Base-by-base conservation (phyloP, 2,113 vertebrate genomes). In the Ariopsis seemanni region DNA sequence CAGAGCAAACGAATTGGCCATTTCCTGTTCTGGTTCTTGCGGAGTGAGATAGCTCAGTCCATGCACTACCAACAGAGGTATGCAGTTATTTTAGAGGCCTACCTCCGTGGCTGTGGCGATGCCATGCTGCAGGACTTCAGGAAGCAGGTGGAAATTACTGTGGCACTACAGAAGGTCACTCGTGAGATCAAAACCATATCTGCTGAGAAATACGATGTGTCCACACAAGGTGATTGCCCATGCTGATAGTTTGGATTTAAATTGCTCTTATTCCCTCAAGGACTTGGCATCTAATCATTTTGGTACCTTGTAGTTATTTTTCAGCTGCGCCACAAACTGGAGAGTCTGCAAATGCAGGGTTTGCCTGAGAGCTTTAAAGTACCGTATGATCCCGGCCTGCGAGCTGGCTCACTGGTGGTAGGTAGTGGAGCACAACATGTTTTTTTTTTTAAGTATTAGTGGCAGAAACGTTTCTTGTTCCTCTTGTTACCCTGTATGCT, bases 21-120 rank as follows among this genome's bases (percentile, higher is more conserved):
- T 91, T 99, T 99, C 90, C 95, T 99, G 89, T 99, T 99, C 94
- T 99, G 99, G 99, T 99, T 99, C 93, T 92, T 99, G 91, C 96
- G 98, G 91, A 99, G 99, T 1, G 98, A 99, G 94, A 99, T 99
- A 20, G 97, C 97, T n/a, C 97, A 99, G 91, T 99, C 98, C 65
- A 97, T 97, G 96, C 98, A 99, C 90, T 99, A 99, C 91, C 98
- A 98, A 55, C 98, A 99, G 93, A 95, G 99, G 80, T 99, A 98
- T 7, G 97, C 98, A 0, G 97, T 99, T 82, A 96, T 99, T 88
- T 94, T 99, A 4, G 99, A 99, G 93, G 97, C 98, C 22, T 99
- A 99, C 88, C 94, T 99, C 48, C 93, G 97, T 82, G 99, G 99
- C 89, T 99, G 99, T 30, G 99, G 99, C 17, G 96, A 95, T 6